Conservation (phyloP, 2,113 vertebrate genomes). For the Odocoileus virginianus region DNA sequence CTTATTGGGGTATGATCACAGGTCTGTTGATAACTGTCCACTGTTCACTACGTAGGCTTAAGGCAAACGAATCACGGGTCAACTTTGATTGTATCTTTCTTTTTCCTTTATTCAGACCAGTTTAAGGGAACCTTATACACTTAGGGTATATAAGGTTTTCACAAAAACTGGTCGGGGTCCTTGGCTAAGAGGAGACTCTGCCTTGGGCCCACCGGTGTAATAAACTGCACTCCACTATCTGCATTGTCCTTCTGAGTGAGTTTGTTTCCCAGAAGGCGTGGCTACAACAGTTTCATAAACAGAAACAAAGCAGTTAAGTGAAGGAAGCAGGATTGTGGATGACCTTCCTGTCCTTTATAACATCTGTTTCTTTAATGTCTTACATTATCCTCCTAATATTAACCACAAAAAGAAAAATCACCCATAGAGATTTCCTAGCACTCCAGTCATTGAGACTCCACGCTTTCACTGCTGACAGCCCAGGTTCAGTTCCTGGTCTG, state of each 20-base stretch:
- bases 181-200: background rate
- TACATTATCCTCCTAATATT: background rate
- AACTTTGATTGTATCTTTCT: background rate
- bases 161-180: background rate
- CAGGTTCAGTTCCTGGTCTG: background rate
- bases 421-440: background rate
- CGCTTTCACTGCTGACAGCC: background rate
- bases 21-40: background rate
- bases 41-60: background rate
- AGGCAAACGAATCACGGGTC: background rate
- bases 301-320: background rate
- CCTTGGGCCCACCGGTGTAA: background rate
- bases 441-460: background rate
- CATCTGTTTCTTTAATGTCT: background rate
- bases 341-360: background rate
- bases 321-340: background rate
- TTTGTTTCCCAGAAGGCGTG: accelerated
- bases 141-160: background rate
- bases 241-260: background rate
- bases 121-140: background rate
- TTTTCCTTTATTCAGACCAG: background rate
- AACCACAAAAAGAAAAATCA: background rate
- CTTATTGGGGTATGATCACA: background rate
- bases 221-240: background rate
- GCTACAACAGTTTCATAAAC: background rate